Base-by-base conservation (phyloP, 1,140 invertebrate species). In the Lanistes nyassanus region DNA sequence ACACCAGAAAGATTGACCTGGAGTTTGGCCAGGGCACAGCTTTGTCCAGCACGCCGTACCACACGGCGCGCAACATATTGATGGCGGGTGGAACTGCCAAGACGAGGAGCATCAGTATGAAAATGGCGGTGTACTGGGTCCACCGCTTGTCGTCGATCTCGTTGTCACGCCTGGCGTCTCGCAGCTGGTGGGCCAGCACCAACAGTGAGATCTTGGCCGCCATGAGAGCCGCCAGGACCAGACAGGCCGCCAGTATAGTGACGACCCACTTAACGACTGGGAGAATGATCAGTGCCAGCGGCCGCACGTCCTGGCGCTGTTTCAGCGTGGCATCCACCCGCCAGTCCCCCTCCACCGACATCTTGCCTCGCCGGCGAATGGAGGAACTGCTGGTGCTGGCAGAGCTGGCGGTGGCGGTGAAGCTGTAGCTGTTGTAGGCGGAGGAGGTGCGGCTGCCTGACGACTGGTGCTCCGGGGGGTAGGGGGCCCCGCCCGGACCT, bases 341-440 rank as follows among this genome's bases (percentile, higher is more conserved):
- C 74, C 73, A 78, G 42, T 71, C 66, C 21, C 60, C 36, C 7
- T 78, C 67, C 31, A 78, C 77, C 0, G 77, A 75, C 53, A 78
- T 42, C n/a, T 64, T 19, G 55, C 55, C 69, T 31, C 65, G 53
- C 34, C 26, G 13, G 26, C 47, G 51, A 13, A 34, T 31, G 31
- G 29, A n/a, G 23, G 11, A 16, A 16, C 4, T 5, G 37, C 29
- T 47, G 42, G 31, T 34, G 21, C n/a, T 47, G 62, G 5, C 36
- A 16, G 62, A 47, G 51, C 53, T 75, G 42, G 42, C 37, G 51
- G 64, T 75, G 66, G 51, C 29, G 29, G 64, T 67, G 34, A 53
- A 58, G 34, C 55, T 67, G 47, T 55, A 56, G 19, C 13, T 34
- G 66, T 37, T 26, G 74, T 21, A 70, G 0, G 21, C 16, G 58